These are phyloP conservation scores for Carlito syrichta DNA, from an alignment of 2,113 vertebrate species.

Conservation along the genomic window DNA sequence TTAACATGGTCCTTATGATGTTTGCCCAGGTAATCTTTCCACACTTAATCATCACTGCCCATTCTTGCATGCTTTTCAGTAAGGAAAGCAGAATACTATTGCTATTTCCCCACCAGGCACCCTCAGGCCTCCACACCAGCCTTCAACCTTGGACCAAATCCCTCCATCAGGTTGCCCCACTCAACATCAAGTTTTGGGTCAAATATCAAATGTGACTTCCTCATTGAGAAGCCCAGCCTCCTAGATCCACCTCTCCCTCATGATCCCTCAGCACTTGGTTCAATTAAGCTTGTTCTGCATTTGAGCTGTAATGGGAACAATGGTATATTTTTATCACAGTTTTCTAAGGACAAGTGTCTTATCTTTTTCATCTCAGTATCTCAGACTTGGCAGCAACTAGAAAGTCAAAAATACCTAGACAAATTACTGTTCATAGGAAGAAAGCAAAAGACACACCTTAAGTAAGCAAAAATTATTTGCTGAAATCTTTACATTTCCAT, in stretches of 20 bases:
- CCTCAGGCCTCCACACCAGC: not conserved
- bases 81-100: not conserved
- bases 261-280: rapidly evolving
- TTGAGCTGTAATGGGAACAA: no score
- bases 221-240: no score
- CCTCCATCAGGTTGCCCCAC: no score
- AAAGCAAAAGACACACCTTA: not conserved
- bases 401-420: not conserved
- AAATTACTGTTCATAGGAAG: not conserved
- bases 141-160: rapidly evolving
- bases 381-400: not conserved
- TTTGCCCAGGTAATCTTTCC: no score
- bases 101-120: rapidly evolving
- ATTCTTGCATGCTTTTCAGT: rapidly evolving
- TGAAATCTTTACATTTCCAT: not conserved
- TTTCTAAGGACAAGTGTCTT: not conserved
- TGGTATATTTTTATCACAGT: rapidly evolving
- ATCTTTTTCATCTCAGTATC: not conserved
- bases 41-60: not conserved
- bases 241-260: rapidly evolving
- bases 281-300: rapidly evolving
- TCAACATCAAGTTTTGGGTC: rapidly evolving
- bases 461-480: not conserved
- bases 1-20: not conserved
- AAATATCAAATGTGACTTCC: not conserved